These are phyloP conservation scores for Caenorhabditis briggsae DNA, from an alignment of 1,140 invertebrate genomes.

Conservation along the genomic window DNA sequence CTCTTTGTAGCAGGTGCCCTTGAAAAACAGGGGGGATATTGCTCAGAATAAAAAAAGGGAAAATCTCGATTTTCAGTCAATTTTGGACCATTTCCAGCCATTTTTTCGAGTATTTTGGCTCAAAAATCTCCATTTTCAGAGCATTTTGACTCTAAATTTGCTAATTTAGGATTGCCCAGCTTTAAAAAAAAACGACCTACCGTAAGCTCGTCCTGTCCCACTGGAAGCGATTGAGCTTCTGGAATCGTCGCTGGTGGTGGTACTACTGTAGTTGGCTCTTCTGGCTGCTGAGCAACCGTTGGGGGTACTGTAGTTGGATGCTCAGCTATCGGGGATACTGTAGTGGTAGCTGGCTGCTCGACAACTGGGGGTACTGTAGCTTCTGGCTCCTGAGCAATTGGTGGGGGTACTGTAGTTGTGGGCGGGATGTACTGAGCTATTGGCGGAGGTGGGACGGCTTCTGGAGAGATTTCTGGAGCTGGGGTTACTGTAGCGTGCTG, in stretches of 20 bases:
- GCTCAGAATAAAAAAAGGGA: neutral
- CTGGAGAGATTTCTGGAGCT: neutral
- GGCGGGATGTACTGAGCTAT: neutral
- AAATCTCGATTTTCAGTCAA: too few relatives aligned
- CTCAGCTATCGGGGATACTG: neutral
- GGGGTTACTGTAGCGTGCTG: neutral
- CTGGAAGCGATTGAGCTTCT: neutral
- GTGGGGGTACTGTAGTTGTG: too few relatives aligned
- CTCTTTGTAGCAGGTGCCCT: conserved; percentile 45
- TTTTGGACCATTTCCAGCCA: too few relatives aligned
- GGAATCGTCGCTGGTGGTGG: neutral
- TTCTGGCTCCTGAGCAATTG: neutral
- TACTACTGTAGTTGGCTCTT: neutral
- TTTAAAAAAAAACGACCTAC: neutral
- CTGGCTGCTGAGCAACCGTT: neutral
- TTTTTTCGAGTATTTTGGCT: too few relatives aligned
- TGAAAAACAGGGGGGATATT: neutral
- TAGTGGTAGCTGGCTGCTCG: conserved; percentile 30
- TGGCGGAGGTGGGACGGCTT: neutral
- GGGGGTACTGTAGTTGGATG: neutral
- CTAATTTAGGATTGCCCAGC: neutral
- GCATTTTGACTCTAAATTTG: neutral
- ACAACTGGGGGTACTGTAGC: neutral
- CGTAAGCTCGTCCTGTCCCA: neutral
- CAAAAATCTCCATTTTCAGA: neutral